Evolutionary conservation across 2,888 invertebrate genomes (phyloP).

Genomic region (Ecdyonurus torrentis): DNA sequence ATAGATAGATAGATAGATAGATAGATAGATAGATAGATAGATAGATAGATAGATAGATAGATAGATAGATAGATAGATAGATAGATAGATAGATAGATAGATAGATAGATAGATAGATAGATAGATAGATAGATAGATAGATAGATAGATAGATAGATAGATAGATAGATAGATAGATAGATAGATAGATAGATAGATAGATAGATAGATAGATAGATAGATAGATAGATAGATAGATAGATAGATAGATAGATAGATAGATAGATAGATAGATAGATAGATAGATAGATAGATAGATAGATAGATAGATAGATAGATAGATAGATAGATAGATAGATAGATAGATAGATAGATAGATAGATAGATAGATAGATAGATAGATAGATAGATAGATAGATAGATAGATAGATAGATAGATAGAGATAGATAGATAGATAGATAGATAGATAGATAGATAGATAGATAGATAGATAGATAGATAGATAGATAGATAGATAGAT

Average conservation of each 20-base stretch:
- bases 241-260: neutral
- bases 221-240: neutral
- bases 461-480: neutral
- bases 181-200: neutral
- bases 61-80: neutral
- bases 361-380: neutral
- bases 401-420: neutral
- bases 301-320: neutral
- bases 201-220: neutral
- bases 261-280: neutral
- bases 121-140: neutral
- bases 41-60: neutral
- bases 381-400: neutral
- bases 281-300: neutral
- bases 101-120: neutral
- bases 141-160: neutral
- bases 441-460: neutral
- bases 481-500: neutral
- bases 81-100: neutral
- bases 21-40: no score
- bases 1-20: no score
- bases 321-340: neutral
- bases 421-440: neutral
- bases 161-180: neutral
- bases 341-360: neutral